Evolutionary conservation across 2,113 vertebrate species (phyloP).

Genomic region (Theristicus caerulescens): DNA sequence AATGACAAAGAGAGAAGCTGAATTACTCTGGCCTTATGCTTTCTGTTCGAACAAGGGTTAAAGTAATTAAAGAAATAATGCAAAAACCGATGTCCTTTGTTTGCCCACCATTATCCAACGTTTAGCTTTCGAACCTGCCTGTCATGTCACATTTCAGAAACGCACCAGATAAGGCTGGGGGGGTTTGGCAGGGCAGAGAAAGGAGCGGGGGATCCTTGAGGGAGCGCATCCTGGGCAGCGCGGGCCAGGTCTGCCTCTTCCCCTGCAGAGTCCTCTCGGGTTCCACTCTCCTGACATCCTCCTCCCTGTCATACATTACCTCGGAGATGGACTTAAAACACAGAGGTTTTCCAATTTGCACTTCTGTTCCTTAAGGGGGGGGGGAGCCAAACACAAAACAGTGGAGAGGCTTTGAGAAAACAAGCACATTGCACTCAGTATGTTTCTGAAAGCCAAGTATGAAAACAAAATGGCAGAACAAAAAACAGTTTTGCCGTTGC

Average conservation of each 20-base stretch:
- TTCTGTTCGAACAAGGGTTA: constrained; percentile 76
- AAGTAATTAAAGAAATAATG: constrained; percentile 80
- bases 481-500: background rate
- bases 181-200: background rate
- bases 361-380: background rate
- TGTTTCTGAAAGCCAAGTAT: background rate
- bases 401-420: background rate
- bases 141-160: constrained; percentile 46
- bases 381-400: background rate
- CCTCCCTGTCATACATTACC: background rate
- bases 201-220: background rate
- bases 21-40: constrained; percentile 79
- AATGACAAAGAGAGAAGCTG: constrained; percentile 74
- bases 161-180: background rate
- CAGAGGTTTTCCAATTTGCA: constrained; percentile 1
- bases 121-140: constrained; percentile 66
- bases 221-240: background rate
- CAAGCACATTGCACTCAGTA: background rate
- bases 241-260: background rate
- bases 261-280: background rate
- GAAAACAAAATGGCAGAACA: background rate
- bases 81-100: constrained; percentile 71
- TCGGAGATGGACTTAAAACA: background rate
- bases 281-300: background rate
- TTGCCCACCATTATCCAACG: constrained; percentile 47